A percentile compares a stretch with the other conserved stretches of the same genome.
Evolutionary conservation across 2,113 vertebrate genomes (phyloP).

Genomic region (Circaetus gallicus): DNA sequence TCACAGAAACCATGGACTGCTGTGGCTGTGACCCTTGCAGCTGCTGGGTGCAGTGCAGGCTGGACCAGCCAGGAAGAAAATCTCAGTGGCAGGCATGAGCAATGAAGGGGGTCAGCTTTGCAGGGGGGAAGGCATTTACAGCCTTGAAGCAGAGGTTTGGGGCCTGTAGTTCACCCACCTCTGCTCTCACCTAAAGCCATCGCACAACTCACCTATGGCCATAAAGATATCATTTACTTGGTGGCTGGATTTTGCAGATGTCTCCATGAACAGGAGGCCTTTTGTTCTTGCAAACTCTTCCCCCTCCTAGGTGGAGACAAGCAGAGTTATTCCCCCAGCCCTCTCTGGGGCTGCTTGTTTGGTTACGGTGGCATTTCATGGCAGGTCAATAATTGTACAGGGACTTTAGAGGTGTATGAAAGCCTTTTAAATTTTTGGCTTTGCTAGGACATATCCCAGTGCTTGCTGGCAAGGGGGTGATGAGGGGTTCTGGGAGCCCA

Average conservation of each 20-base stretch:
- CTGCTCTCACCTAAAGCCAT: neutral
- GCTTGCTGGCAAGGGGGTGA: neutral
- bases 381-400: accelerated
- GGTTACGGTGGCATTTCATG: neutral
- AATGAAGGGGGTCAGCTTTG: neutral
- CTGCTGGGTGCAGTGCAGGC: accelerated
- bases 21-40: neutral
- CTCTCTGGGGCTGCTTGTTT: neutral
- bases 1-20: neutral
- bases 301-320: slow-evolving; percentile 70
- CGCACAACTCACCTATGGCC: slow-evolving; percentile 63
- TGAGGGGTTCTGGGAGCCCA: neutral
- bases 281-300: slow-evolving; percentile 67
- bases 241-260: slow-evolving; percentile 74
- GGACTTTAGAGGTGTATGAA: neutral
- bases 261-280: slow-evolving; percentile 73
- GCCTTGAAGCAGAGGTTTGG: neutral
- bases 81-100: neutral
- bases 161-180: neutral
- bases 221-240: slow-evolving; percentile 69
- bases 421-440: neutral
- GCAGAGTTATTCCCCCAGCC: neutral
- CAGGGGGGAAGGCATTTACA: neutral
- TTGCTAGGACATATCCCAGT: neutral
- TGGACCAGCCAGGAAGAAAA: neutral